These are phyloP conservation scores for Neocrepidodera transversa DNA, from an alignment of 2,888 invertebrate species.

Conservation along the genomic window DNA sequence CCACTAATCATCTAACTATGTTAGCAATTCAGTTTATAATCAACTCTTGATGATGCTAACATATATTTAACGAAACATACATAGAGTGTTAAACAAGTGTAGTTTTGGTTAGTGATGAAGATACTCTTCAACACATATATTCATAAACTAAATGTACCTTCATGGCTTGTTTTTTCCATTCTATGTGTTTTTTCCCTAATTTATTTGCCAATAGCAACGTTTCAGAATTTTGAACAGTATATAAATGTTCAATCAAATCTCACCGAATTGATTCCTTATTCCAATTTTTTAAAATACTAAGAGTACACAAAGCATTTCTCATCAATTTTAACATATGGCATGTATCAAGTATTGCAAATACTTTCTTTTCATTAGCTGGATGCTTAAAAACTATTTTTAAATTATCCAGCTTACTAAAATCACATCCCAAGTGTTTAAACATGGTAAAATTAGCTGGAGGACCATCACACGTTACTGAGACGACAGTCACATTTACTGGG, in stretches of 20 bases:
- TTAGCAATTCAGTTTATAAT: too few relatives aligned
- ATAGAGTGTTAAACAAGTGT: too few relatives aligned
- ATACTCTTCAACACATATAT: too few relatives aligned
- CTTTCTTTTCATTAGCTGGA: conserved; percentile 10
- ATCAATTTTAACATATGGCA: conserved; percentile 17
- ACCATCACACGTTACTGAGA: not conserved
- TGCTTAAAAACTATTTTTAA: not conserved
- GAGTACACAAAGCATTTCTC: conserved; percentile 10
- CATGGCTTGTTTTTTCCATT: conserved; percentile 33
- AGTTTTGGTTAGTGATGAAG: too few relatives aligned
- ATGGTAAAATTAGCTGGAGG: not conserved
- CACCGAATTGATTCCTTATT: not conserved
- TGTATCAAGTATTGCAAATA: conserved; percentile 11
- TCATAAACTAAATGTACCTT: conserved; percentile 28
- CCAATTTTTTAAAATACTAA: not conserved
- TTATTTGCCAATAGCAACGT: conserved; percentile 26
- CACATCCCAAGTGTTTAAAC: not conserved
- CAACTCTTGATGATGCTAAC: too few relatives aligned
- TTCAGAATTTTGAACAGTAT: conserved; percentile 25
- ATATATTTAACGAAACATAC: too few relatives aligned
- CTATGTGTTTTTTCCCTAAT: conserved; percentile 28
- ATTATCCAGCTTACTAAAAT: not conserved
- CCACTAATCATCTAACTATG: too few relatives aligned
- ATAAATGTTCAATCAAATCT: conserved; percentile 11
- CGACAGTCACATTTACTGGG: conserved; percentile 26